Conservation (phyloP, 2,113 vertebrate genomes). For the Ophthalmolycus amberensis region DNA sequence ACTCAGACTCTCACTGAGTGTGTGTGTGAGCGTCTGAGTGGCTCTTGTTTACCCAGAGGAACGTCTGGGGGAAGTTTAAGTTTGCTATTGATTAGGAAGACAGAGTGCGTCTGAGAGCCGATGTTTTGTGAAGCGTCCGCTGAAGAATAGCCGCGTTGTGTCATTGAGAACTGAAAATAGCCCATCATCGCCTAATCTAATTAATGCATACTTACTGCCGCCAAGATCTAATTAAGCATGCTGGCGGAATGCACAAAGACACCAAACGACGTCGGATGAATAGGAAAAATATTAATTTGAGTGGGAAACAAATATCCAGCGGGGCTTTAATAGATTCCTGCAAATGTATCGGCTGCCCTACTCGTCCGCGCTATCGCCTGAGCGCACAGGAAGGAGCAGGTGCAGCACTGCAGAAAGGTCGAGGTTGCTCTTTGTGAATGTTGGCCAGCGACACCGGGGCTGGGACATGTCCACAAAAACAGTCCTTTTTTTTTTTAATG, state of each 20-base stretch:
- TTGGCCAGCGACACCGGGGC: conserved; percentile 51
- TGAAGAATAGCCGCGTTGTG: conserved; percentile 54
- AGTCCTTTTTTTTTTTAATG: conserved; percentile 66
- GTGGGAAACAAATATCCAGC: conserved; percentile 59
- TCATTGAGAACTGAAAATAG: conserved; percentile 63
- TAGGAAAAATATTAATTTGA: conserved; percentile 61
- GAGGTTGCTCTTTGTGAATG: conserved; percentile 67
- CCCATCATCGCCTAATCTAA: conserved; percentile 70
- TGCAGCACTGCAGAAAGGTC: conserved; percentile 64
- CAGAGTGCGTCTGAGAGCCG: conserved; percentile 63
- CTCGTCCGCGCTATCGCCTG: conserved; percentile 42
- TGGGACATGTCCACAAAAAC: conserved; percentile 65
- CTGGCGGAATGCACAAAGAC: conserved; percentile 59
- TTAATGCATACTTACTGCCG: conserved; percentile 60
- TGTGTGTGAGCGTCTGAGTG: conserved; percentile 51
- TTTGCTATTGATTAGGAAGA: conserved; percentile 70
- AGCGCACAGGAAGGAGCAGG: conserved; percentile 57
- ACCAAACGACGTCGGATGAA: conserved; percentile 58
- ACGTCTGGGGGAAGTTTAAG: conserved; percentile 54
- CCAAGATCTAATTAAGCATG: conserved; percentile 61
- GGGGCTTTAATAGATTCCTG: conserved; percentile 53
- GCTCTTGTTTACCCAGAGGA: conserved; percentile 65
- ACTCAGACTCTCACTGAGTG: conserved; percentile 29
- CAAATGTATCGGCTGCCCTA: conserved; percentile 19
- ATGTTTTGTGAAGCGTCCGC: conserved; percentile 47